phyloP scores from a whole-genome alignment of 2,113 vertebrate genomes.

The Bostrychus sinensis region DNA sequence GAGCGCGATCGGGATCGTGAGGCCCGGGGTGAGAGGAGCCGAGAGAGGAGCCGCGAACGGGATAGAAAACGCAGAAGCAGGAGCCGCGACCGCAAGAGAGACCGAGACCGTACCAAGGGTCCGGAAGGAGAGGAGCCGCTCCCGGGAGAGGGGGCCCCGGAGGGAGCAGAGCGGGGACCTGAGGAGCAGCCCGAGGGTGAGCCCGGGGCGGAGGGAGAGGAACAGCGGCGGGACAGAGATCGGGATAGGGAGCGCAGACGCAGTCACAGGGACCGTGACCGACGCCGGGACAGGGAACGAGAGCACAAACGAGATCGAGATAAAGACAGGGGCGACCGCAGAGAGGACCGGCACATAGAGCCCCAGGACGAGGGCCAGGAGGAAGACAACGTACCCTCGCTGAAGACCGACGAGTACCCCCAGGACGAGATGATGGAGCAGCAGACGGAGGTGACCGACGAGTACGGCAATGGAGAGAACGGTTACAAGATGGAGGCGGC shows the following conservation, averaged over 20 bases:
- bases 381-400: constrained; percentile 68
- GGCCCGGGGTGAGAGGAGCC: constrained; percentile 57
- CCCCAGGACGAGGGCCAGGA: constrained; percentile 69
- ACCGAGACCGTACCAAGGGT: constrained; percentile 81
- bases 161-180: constrained; percentile 65
- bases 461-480: constrained; percentile 87
- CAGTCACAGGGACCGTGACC: constrained; percentile 76
- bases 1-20: constrained; percentile 67
- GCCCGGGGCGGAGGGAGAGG: constrained; percentile 60
- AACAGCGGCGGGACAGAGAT: constrained; percentile 76
- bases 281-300: constrained; percentile 81
- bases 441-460: constrained; percentile 83
- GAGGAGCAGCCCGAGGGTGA: constrained; percentile 84
- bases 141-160: constrained; percentile 53
- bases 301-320: constrained; percentile 82
- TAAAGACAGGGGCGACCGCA: constrained; percentile 79
- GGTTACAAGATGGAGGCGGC: constrained; percentile 87
- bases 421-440: constrained; percentile 86
- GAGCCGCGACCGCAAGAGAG: constrained; percentile 80
- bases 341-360: constrained; percentile 73
- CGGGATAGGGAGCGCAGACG: constrained; percentile 75
- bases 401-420: constrained; percentile 78
- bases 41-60: constrained; percentile 77
- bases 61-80: constrained; percentile 77
- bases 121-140: constrained; percentile 71